Conservation (phyloP, 2,113 vertebrate species). For the Circaetus gallicus region DNA sequence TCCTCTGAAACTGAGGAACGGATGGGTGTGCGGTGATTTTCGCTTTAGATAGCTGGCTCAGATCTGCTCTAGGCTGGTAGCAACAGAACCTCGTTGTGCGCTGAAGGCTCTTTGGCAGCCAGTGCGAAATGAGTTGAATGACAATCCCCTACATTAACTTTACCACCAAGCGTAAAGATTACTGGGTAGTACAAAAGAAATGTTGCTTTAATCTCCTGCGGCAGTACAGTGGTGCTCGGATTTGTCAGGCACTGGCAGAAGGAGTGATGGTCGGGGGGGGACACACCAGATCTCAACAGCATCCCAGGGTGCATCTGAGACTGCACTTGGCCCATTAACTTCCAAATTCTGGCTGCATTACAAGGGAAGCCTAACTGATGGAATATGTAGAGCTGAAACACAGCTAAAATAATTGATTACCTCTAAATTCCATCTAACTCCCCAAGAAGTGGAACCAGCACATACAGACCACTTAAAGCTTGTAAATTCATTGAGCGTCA, state of each 20-base stretch:
- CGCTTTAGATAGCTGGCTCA: background rate
- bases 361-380: background rate
- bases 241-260: constrained; percentile 20
- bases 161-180: constrained; percentile 56
- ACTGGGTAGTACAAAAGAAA: constrained; percentile 46
- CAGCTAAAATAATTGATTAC: background rate
- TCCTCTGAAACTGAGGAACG: background rate
- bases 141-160: constrained; percentile 51
- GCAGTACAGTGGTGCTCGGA: background rate
- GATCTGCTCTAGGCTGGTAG: background rate
- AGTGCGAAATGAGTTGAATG: constrained; percentile 27
- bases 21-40: background rate
- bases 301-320: background rate
- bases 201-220: constrained; percentile 52
- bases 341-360: background rate
- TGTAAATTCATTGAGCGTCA: background rate
- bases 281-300: background rate
- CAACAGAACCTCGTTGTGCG: background rate
- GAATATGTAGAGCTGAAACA: background rate
- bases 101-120: background rate
- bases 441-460: background rate
- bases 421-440: background rate
- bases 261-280: constrained; percentile 12
- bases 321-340: constrained; percentile 7
- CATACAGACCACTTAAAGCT: background rate